Conservation (phyloP, 2,797 vertebrate genomes). For the Zonotrichia albicollis region DNA sequence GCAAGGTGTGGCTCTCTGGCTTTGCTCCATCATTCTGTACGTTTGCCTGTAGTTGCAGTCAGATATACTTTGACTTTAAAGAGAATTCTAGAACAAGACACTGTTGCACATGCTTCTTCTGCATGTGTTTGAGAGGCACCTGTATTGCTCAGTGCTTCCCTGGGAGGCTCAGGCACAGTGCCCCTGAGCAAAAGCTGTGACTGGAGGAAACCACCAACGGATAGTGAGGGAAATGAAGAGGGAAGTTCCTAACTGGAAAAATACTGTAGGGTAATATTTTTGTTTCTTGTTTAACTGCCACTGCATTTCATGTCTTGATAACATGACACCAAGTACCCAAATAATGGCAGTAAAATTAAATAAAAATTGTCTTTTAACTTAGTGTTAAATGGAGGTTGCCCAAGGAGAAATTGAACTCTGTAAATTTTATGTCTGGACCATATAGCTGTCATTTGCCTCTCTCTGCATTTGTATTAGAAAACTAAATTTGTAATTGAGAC, state of each 20-base stretch:
- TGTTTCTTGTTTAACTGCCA: neutral
- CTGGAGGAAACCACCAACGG: neutral
- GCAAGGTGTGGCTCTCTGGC: slow-evolving; percentile 11
- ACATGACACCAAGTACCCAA: neutral
- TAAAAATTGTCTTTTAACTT: neutral
- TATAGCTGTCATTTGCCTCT: neutral
- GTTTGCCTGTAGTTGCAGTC: neutral
- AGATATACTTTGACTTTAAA: neutral
- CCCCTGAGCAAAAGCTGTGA: neutral
- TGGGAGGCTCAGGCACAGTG: neutral
- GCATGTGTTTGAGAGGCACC: neutral
- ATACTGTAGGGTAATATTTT: neutral
- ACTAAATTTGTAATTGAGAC: neutral
- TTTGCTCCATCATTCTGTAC: neutral
- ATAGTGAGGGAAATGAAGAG: neutral
- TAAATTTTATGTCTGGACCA: rapidly evolving
- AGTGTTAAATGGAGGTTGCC: neutral
- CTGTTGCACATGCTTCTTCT: neutral
- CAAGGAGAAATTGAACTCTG: neutral
- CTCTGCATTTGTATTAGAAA: neutral
- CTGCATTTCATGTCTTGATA: neutral
- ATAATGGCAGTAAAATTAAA: neutral
- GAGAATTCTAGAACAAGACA: neutral
- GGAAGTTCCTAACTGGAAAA: neutral
- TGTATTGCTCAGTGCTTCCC: neutral